A percentile compares a stretch with the other conserved stretches of the same genome.
phyloP scores from a whole-genome alignment of 2,888 invertebrate genomes.

The Rhamphomyia laevipes region DNA sequence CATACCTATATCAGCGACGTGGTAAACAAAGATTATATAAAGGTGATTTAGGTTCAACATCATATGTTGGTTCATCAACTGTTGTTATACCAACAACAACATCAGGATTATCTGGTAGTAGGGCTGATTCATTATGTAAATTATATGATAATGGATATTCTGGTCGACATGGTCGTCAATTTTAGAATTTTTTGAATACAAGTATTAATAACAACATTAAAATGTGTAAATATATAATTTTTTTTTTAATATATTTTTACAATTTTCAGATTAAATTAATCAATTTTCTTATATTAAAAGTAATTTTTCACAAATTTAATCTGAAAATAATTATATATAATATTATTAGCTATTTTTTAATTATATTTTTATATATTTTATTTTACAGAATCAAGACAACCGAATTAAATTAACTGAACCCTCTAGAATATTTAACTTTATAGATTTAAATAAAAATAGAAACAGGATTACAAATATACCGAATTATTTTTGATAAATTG shows the following conservation, averaged over 20 bases:
- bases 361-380: too few relatives aligned
- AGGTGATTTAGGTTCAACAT: conserved; percentile 12
- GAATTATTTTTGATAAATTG: background rate
- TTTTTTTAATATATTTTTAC: background rate
- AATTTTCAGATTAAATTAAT: too few relatives aligned
- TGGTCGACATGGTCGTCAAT: conserved; percentile 30
- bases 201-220: background rate
- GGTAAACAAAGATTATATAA: conserved; percentile 29
- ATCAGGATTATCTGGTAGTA: conserved; percentile 40
- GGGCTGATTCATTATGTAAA: conserved; percentile 64
- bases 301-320: too few relatives aligned
- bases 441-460: background rate
- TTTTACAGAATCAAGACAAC: too few relatives aligned
- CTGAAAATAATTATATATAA: too few relatives aligned
- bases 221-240: background rate
- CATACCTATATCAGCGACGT: conserved; percentile 70
- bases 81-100: background rate
- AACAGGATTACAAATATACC: background rate
- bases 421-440: background rate
- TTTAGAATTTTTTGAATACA: conserved; percentile 9
- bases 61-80: conserved; percentile 2
- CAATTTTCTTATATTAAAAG: too few relatives aligned
- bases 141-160: conserved; percentile 70
- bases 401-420: background rate
- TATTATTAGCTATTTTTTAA: too few relatives aligned